These are phyloP conservation scores for Holacanthus passer DNA, from an alignment of 2,113 vertebrate genomes.

Conservation along the genomic window DNA sequence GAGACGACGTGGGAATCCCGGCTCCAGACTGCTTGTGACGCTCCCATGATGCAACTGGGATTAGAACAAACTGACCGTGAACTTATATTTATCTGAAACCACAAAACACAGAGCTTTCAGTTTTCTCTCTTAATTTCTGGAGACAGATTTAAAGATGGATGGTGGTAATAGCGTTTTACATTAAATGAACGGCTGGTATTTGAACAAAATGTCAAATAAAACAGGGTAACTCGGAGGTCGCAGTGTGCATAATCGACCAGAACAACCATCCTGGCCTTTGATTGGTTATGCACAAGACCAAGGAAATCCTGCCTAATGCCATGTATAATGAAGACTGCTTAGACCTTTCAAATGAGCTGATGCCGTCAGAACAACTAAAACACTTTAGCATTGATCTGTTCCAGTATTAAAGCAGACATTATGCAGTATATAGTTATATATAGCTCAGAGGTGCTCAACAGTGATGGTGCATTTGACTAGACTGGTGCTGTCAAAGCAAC, in stretches of 20 bases:
- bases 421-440: constrained; percentile 23
- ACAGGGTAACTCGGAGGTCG: background rate
- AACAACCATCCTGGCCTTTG: constrained; percentile 7
- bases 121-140: background rate
- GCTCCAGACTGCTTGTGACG: constrained; percentile 9
- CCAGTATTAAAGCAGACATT: constrained; percentile 39
- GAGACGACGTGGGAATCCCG: constrained; percentile 42
- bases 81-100: background rate
- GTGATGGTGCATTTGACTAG: constrained; percentile 15
- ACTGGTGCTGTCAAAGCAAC: constrained; percentile 37
- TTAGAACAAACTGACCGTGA: background rate
- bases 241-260: constrained; percentile 14
- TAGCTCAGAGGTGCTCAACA: constrained; percentile 39
- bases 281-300: constrained; percentile 37
- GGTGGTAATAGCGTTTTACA: background rate
- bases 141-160: background rate
- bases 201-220: constrained; percentile 35
- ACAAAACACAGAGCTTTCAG: background rate
- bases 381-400: constrained; percentile 58
- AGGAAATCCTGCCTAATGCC: constrained; percentile 29
- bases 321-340: constrained; percentile 28
- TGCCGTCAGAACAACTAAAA: constrained; percentile 40
- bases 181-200: constrained; percentile 21
- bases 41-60: constrained; percentile 17
- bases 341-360: constrained; percentile 36